Conservation (phyloP, 1,140 invertebrate genomes). For the Helicoverpa armigera region DNA sequence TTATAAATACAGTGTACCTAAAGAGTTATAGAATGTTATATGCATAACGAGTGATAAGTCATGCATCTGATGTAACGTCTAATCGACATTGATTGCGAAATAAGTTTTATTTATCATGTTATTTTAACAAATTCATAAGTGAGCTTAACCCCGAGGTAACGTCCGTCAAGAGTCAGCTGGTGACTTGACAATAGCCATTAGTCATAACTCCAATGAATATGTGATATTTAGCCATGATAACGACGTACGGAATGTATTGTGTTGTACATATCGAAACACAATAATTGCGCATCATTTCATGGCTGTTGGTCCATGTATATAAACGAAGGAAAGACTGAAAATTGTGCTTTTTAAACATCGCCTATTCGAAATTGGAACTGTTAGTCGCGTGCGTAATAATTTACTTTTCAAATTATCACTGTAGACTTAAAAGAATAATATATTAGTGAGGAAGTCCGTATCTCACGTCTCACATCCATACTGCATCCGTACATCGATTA, state of each 20-base stretch:
- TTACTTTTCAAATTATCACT: slow-evolving; percentile 7
- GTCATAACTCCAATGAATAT: slow-evolving; percentile 59
- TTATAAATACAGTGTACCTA: slow-evolving; percentile 32
- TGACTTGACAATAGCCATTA: slow-evolving; percentile 57
- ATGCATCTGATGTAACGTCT: slow-evolving; percentile 13
- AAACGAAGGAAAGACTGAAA: slow-evolving; percentile 81
- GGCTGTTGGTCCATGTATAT: slow-evolving; percentile 75
- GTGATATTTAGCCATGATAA: slow-evolving; percentile 61
- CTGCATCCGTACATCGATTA: not conserved
- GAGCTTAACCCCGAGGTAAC: slow-evolving; percentile 48
- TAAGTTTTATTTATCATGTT: slow-evolving; percentile 40
- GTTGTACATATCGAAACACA: slow-evolving; percentile 54
- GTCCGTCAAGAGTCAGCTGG: slow-evolving; percentile 56
- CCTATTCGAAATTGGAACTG: slow-evolving; percentile 36
- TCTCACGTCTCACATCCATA: slow-evolving; percentile 14
- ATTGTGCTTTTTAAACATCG: slow-evolving; percentile 63
- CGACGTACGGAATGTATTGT: slow-evolving; percentile 48
- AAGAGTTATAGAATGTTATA: slow-evolving; percentile 38
- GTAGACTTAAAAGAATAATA: slow-evolving; percentile 8
- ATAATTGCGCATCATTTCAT: slow-evolving; percentile 53
- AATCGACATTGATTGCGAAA: slow-evolving; percentile 23
- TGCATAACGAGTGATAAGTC: slow-evolving; percentile 33
- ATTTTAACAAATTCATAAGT: slow-evolving; percentile 44
- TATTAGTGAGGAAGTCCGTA: slow-evolving; percentile 10
- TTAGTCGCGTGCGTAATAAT: slow-evolving; percentile 34